Percentiles rank a stretch among this genome's conserved stretches.
phyloP scores from a whole-genome alignment of 2,113 vertebrate genomes.

The Myrmecophaga tridactyla region DNA sequence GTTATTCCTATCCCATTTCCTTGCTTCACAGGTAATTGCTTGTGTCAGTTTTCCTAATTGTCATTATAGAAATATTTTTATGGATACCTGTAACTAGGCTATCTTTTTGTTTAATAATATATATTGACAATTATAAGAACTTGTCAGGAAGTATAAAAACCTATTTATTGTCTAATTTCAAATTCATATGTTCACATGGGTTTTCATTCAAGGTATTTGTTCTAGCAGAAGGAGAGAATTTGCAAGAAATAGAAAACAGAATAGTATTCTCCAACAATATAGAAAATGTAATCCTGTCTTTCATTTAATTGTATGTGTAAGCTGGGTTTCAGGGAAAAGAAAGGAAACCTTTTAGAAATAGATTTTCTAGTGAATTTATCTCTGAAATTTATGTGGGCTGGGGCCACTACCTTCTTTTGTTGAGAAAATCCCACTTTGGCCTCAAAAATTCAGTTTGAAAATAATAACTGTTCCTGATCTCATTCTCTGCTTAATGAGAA shows the following conservation, averaged over 20 bases:
- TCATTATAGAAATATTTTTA: not conserved
- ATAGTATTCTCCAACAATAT: not conserved
- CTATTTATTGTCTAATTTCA: not conserved
- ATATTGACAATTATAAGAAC: not conserved
- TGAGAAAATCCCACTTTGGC: not conserved
- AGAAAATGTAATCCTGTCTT: not conserved
- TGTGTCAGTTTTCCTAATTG: not conserved
- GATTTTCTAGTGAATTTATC: not conserved
- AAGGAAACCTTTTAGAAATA: not conserved
- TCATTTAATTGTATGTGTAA: not conserved
- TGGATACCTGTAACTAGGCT: not conserved
- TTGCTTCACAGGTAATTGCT: not conserved
- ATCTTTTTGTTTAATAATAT: not conserved
- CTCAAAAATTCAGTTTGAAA: slow-evolving; percentile 35
- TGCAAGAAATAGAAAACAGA: not conserved
- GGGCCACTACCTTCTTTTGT: not conserved
- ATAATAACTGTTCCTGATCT: not conserved
- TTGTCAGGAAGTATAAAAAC: not conserved
- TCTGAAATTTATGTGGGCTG: not conserved
- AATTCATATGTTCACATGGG: not conserved
- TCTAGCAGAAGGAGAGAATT: not conserved
- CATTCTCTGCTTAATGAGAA: not conserved
- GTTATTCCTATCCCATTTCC: not conserved
- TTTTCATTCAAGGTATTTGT: not conserved
- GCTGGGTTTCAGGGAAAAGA: not conserved